Evolutionary conservation across 2,113 vertebrate species (phyloP), one percentile per base, ranked within the genome.

Genomic region (Sula dactylatra): DNA sequence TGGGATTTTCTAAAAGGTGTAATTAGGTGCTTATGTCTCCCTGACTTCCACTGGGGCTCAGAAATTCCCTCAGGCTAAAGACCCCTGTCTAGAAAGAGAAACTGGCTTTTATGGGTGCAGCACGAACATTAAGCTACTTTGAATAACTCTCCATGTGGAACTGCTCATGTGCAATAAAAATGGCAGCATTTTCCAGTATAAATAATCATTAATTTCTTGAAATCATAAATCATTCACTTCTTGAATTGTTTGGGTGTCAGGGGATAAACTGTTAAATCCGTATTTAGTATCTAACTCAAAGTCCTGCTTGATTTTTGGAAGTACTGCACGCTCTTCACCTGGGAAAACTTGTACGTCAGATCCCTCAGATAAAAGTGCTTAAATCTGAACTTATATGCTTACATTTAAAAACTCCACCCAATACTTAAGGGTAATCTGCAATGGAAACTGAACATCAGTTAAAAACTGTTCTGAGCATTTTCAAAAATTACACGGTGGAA

Each of bases 151-250:
- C 61, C 66, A 58, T 80, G 77, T 86, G 77, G 77, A 96, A 96
- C 78, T 84, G 83, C 32, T 94, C 65, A 44, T 67, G 45, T 85
- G 49, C 90, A 85, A 85, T 90, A 96, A 96, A 93, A 93, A 38
- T 6, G 11, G 45, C 49, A 69, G 52, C 16, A 15, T 81, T 95
- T 93, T 55, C 61, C 65, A 44, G 36, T 26, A 87, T 42, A 94
- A 94, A 89, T 88, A 91, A 93, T 85, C 38, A 90, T 27, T 80
- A 11, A 32, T 82, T 89, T 89, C 47, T 94, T 89, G 52, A 95
- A 94, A 96, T 44, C n/a, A 79, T 82, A 93, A 93, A 94, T 96
- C 70, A 84, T 86, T 94, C 64, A 85, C 61, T 77, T 93, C 49
- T 84, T 93, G 62, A 80, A 86, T 95, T 65, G 93, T 85, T 87